A percentile compares a stretch with the other conserved stretches of the same genome.
These are phyloP conservation scores for Orchestia grillus DNA, from an alignment of 1,140 invertebrate genomes.

Conservation along the genomic window DNA sequence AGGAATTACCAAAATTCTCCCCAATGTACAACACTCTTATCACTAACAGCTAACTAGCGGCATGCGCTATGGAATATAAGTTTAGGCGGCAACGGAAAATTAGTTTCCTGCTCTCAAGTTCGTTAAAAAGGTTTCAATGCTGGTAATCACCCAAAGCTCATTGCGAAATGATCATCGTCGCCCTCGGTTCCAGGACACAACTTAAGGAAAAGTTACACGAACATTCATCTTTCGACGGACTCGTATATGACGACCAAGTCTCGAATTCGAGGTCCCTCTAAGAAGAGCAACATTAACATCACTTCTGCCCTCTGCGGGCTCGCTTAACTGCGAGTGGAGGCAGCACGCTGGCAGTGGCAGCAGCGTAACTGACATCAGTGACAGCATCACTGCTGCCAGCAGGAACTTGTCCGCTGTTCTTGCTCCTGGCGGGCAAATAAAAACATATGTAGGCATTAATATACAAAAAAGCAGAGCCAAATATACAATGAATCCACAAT, in stretches of 20 bases:
- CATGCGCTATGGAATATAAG: not conserved
- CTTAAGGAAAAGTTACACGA: not conserved
- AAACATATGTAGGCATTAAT: not conserved
- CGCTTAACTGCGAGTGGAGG: not conserved
- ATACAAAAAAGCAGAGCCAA: no score
- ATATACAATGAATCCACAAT: no score
- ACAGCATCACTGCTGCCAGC: not conserved
- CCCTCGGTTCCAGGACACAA: not conserved
- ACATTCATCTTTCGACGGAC: not conserved
- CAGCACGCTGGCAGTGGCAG: not conserved
- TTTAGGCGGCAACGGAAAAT: not conserved
- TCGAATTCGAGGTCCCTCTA: not conserved
- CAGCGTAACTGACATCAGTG: not conserved
- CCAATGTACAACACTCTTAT: not conserved
- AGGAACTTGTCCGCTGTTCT: not conserved
- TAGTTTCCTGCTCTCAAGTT: not conserved
- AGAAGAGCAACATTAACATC: not conserved
- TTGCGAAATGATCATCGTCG: not conserved
- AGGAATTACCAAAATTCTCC: not conserved
- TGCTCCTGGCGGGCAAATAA: not conserved
- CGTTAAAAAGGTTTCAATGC: not conserved
- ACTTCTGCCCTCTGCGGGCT: not conserved
- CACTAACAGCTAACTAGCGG: not conserved
- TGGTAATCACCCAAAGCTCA: not conserved
- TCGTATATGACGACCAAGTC: not conserved